These are phyloP conservation scores for Ophraella communa DNA, from an alignment of 2,888 invertebrate species.

Conservation along the genomic window DNA sequence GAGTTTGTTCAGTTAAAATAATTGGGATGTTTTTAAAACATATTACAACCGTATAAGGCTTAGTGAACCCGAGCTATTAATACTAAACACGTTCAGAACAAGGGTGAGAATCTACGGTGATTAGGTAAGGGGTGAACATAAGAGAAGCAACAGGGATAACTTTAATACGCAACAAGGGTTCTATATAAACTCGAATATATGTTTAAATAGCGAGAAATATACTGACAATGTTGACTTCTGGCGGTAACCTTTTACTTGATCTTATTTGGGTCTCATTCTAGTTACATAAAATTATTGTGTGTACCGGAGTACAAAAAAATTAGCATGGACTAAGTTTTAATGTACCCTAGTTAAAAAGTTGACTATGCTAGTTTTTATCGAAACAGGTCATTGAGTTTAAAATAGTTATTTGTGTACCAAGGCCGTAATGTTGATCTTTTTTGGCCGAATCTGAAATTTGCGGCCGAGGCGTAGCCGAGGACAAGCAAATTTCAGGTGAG, in stretches of 20 bases:
- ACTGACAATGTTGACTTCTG: not conserved
- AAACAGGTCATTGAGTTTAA: too few species aligned
- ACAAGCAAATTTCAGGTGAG: too few species aligned
- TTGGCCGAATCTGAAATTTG: too few species aligned
- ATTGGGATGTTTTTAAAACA: too few species aligned
- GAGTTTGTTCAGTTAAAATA: too few species aligned
- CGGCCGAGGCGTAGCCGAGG: too few species aligned
- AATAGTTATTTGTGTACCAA: too few species aligned
- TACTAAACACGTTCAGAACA: not conserved
- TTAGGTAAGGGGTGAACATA: slow-evolving; percentile 19
- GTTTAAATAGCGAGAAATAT: not conserved
- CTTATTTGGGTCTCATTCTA: not conserved
- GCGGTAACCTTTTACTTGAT: not conserved
- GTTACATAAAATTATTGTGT: not conserved
- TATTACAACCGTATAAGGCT: not conserved
- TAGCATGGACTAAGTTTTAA: too few species aligned
- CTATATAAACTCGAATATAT: slow-evolving; percentile 29
- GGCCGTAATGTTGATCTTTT: too few species aligned
- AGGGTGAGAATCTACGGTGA: slow-evolving; percentile 31
- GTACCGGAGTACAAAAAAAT: too few species aligned
- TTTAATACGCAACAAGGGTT: slow-evolving; percentile 33
- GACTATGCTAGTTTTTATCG: too few species aligned
- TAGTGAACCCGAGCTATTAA: not conserved
- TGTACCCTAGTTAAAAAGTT: too few species aligned
- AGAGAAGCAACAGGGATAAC: slow-evolving; percentile 29